Evolutionary conservation across 2,797 vertebrate genomes (phyloP).

Genomic region (Catharus ustulatus): DNA sequence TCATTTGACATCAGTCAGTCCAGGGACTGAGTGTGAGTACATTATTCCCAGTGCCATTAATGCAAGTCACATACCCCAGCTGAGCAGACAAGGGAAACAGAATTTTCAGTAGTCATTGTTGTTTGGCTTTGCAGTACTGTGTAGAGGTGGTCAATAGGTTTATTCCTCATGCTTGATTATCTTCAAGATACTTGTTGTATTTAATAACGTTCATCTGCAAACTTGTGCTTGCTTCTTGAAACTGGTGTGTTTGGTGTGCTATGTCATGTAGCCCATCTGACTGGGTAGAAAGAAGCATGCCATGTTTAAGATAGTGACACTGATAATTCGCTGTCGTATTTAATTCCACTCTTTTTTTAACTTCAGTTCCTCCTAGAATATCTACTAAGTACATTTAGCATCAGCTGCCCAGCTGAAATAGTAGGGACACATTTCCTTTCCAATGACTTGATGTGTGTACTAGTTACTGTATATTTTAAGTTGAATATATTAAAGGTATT

Average conservation of each 20-base stretch:
- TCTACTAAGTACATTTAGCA: not conserved
- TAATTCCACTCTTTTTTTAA: not conserved
- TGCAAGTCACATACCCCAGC: conserved; percentile 3
- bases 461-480: not conserved
- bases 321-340: not conserved
- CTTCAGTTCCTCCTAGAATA: not conserved
- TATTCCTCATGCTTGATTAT: not conserved
- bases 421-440: not conserved
- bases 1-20: conserved; percentile 58
- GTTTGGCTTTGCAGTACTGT: not conserved
- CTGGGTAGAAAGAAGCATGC: not conserved
- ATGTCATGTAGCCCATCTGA: not conserved
- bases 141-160: not conserved
- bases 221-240: not conserved
- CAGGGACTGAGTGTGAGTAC: conserved; percentile 11
- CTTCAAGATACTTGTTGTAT: not conserved
- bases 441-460: not conserved
- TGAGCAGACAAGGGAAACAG: not conserved
- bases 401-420: not conserved
- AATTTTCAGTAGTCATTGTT: not conserved
- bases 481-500: not conserved
- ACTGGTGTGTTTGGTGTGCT: not conserved
- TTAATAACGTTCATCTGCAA: not conserved
- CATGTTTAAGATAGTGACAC: not conserved
- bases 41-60: conserved; percentile 20